Evolutionary conservation across 2,113 vertebrate genomes (phyloP).

Genomic region (Hypocryptadius cinnamomeus): DNA sequence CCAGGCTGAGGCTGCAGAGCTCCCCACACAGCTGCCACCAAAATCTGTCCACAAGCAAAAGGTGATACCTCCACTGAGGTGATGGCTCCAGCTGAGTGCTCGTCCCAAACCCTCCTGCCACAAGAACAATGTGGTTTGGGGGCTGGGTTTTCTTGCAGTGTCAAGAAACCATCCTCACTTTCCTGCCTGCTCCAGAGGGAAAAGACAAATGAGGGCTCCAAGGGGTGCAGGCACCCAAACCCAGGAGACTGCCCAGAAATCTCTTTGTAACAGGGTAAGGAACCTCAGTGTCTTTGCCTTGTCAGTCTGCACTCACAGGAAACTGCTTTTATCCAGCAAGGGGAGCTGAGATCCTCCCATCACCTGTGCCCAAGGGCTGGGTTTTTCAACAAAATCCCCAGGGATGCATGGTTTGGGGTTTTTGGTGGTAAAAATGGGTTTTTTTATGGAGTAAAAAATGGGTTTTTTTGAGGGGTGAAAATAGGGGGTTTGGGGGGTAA

Average conservation of each 20-base stretch:
- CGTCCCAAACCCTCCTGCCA: not conserved
- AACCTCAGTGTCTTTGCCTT: not conserved
- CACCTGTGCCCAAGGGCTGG: not conserved
- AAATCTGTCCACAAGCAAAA: not conserved
- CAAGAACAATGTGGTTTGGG: accelerated
- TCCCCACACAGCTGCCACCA: not conserved
- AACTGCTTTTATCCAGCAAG: not conserved
- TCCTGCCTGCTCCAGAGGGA: not conserved
- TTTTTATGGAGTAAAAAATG: no score
- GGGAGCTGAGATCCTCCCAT: not conserved
- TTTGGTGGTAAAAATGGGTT: no score
- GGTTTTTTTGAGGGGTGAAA: no score
- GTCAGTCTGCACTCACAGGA: not conserved
- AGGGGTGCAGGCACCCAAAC: not conserved
- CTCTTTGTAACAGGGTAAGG: not conserved
- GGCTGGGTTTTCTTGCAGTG: not conserved
- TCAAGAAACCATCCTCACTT: not conserved
- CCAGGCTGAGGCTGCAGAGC: not conserved
- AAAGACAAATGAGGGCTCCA: not conserved
- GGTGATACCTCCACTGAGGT: no score
- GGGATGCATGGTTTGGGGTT: not conserved
- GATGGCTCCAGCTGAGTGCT: not conserved
- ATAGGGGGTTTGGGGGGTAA: no score
- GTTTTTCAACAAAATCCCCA: not conserved
- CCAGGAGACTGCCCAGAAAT: not conserved